Percentiles rank a stretch among this genome's conserved stretches.
Conservation (phyloP, 2,113 vertebrate genomes). For the Phycodurus eques region DNA sequence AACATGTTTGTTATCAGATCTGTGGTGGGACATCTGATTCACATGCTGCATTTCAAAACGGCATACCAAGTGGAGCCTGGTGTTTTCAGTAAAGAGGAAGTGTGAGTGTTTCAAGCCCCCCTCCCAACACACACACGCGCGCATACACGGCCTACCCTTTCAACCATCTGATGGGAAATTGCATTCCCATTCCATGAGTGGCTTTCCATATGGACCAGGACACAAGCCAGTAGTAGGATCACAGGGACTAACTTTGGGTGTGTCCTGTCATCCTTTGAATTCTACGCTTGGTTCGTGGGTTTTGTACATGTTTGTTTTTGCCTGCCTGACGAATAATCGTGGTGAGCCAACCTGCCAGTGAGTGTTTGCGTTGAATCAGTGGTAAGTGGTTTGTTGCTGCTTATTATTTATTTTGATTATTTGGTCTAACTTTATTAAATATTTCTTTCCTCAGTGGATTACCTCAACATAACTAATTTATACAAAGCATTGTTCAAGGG, state of each 20-base stretch:
- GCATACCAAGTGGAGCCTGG: conserved; percentile 20
- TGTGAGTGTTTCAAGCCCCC: conserved; percentile 31
- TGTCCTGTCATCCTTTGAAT: conserved; percentile 25
- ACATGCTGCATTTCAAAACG: conserved; percentile 9
- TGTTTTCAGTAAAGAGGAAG: conserved; percentile 12
- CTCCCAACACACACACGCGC: conserved; percentile 12
- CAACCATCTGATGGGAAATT: conserved; percentile 30
- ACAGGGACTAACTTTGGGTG: conserved; percentile 45
- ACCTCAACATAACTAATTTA: not conserved
- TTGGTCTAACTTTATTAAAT: not conserved
- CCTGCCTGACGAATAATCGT: conserved; percentile 11
- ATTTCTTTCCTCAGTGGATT: not conserved
- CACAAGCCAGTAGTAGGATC: conserved; percentile 25
- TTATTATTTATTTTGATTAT: not conserved
- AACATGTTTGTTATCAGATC: not conserved
- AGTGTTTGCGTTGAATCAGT: conserved; percentile 8
- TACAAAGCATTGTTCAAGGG: too few species aligned
- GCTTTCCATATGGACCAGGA: conserved; percentile 24
- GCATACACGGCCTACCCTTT: not conserved
- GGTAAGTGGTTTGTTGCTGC: not conserved
- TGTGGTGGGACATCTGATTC: not conserved
- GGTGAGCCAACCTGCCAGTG: conserved; percentile 4
- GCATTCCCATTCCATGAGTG: conserved; percentile 11
- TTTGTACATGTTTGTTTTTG: not conserved
- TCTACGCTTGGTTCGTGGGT: not conserved